Evolutionary conservation across 2,113 vertebrate genomes (phyloP).

Genomic region (Isichthys henryi): DNA sequence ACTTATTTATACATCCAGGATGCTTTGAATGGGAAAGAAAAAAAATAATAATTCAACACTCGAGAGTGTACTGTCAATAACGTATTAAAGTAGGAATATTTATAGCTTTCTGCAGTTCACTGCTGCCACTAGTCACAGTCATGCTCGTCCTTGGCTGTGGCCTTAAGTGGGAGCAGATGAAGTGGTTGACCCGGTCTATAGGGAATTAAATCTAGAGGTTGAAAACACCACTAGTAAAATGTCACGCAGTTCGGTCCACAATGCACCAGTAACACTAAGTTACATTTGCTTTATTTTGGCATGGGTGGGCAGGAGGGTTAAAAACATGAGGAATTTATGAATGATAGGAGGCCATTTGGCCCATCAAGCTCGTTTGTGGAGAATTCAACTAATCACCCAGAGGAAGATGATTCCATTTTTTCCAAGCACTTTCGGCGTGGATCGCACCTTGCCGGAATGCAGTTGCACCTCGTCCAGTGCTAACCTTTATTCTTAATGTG

Average conservation of each 20-base stretch:
- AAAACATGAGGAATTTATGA: no score
- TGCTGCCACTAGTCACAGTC: neutral
- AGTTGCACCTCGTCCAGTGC: neutral
- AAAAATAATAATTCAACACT: neutral
- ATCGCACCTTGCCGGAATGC: neutral
- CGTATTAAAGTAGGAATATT: neutral
- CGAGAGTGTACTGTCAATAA: neutral
- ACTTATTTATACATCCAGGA: neutral
- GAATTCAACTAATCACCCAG: no score
- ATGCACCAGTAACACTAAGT: neutral
- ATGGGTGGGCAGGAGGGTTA: neutral
- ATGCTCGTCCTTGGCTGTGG: neutral
- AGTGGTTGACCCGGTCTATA: neutral
- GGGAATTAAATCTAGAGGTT: neutral
- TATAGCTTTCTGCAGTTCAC: neutral
- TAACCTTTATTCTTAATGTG: neutral
- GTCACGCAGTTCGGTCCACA: neutral
- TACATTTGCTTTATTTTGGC: neutral
- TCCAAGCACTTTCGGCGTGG: slow-evolving; percentile 32
- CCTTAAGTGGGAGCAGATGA: neutral
- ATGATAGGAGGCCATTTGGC: no score
- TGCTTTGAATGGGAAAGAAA: neutral
- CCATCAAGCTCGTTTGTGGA: no score
- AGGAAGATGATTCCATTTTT: slow-evolving; percentile 16
- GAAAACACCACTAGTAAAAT: neutral